A percentile compares a stretch with the other conserved stretches of the same genome.
These are phyloP conservation scores for Cyprinodon diabolis DNA, from an alignment of 2,797 vertebrate genomes.

Conservation along the genomic window DNA sequence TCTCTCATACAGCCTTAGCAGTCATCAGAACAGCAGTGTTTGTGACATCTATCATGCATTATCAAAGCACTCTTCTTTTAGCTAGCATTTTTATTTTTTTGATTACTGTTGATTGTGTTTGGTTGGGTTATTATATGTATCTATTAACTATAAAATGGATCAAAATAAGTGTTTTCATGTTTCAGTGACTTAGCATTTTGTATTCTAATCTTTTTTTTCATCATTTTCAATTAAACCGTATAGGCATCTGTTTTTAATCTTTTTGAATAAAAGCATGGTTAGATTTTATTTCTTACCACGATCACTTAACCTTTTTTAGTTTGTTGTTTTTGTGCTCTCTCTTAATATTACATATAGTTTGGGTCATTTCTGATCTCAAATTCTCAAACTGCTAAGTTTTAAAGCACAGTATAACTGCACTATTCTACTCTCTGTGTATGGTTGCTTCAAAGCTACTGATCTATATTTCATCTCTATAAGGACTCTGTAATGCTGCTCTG, in stretches of 20 bases:
- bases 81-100: conserved; percentile 26
- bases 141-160: conserved; percentile 50
- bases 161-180: conserved; percentile 31
- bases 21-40: conserved; percentile 80
- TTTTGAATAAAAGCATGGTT: neutral
- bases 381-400: neutral
- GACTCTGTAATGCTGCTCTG: conserved; percentile 23
- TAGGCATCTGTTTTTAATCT: neutral
- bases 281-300: neutral
- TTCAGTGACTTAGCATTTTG: conserved; percentile 1
- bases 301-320: conserved; percentile 36
- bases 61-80: conserved; percentile 71
- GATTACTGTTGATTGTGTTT: conserved; percentile 18
- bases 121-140: conserved; percentile 27
- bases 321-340: conserved; percentile 53
- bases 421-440: neutral
- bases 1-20: conserved; percentile 74
- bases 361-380: neutral
- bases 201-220: neutral
- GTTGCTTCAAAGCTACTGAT: conserved; percentile 66
- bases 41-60: conserved; percentile 71
- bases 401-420: neutral
- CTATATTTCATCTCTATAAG: conserved; percentile 38
- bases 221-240: neutral
- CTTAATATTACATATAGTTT: conserved; percentile 6